phyloP scores from a whole-genome alignment of 2,113 vertebrate species.

The Heliornis fulica region DNA sequence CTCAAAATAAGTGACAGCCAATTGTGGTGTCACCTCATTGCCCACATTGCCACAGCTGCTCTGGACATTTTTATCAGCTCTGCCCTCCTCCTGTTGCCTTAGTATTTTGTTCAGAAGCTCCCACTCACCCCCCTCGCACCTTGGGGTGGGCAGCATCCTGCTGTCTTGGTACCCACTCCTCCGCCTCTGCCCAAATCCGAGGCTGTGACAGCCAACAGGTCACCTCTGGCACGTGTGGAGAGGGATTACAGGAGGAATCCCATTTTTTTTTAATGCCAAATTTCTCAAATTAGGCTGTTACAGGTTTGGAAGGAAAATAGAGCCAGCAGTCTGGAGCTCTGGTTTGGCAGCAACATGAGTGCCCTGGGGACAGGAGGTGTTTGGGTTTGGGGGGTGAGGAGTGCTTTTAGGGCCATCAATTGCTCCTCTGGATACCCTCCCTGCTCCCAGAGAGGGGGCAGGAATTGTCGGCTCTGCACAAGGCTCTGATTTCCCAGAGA shows the following conservation, averaged over 20 bases:
- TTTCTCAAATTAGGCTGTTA: background rate
- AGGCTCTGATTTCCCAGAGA: background rate
- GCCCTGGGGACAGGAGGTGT: background rate
- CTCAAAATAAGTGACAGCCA: background rate
- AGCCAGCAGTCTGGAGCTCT: background rate
- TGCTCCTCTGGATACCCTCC: background rate
- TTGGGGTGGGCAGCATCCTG: background rate
- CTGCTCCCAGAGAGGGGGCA: background rate
- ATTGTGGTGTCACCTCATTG: background rate
- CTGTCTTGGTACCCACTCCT: background rate
- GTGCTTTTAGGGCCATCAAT: background rate
- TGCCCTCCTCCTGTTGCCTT: background rate
- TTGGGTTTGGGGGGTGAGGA: background rate
- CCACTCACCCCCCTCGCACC: background rate
- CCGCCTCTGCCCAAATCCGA: background rate
- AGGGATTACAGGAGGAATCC: background rate
- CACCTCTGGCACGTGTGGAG: background rate
- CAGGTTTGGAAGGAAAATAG: background rate
- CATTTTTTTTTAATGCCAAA: background rate
- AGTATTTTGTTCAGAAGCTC: background rate
- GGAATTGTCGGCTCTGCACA: background rate
- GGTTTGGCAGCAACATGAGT: background rate
- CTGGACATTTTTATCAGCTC: conserved; percentile 24
- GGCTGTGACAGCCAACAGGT: background rate
- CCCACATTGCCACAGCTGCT: background rate